A percentile compares a stretch with the other conserved stretches of the same genome.
Conservation (phyloP, 2,113 vertebrate species). For the Chauna torquata region DNA sequence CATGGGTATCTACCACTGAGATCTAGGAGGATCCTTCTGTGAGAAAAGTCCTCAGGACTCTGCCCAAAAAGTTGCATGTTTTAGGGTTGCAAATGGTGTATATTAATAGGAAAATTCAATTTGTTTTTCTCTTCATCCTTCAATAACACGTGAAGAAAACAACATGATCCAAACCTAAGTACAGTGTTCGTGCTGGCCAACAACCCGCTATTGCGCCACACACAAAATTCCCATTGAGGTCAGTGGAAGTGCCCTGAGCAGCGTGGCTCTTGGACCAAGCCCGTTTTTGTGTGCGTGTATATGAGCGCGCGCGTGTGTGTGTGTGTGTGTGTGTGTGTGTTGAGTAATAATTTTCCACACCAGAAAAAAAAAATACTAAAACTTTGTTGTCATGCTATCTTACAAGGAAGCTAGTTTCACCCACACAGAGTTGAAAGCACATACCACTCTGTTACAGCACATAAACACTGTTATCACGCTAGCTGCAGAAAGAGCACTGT, state of each 20-base stretch:
- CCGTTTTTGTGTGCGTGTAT: background rate
- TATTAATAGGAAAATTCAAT: slow-evolving; percentile 45
- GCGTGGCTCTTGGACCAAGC: background rate
- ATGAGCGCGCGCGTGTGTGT: background rate
- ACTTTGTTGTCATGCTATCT: slow-evolving; percentile 52
- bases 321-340: background rate
- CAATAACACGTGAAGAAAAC: slow-evolving; percentile 30
- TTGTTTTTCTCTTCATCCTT: slow-evolving; percentile 44
- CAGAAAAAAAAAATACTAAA: background rate
- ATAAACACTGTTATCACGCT: slow-evolving; percentile 69
- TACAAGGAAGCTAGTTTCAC: slow-evolving; percentile 52
- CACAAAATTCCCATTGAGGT: slow-evolving; percentile 50
- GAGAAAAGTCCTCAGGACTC: slow-evolving; percentile 30
- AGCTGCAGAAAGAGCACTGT: slow-evolving; percentile 63
- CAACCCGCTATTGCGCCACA: slow-evolving; percentile 14
- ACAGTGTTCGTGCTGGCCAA: background rate
- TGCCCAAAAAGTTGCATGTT: background rate
- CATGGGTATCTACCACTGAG: slow-evolving; percentile 7
- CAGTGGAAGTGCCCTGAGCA: slow-evolving; percentile 35
- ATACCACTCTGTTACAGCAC: slow-evolving; percentile 58
- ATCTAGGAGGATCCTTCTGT: background rate
- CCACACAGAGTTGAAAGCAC: slow-evolving; percentile 71
- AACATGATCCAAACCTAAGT: slow-evolving; percentile 33
- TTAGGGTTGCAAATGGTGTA: background rate
- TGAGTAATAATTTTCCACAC: slow-evolving; percentile 43